A percentile compares a stretch with the other conserved stretches of the same genome.
Conservation (phyloP, 2,888 invertebrate genomes). For the Leptopilina syphax region DNA sequence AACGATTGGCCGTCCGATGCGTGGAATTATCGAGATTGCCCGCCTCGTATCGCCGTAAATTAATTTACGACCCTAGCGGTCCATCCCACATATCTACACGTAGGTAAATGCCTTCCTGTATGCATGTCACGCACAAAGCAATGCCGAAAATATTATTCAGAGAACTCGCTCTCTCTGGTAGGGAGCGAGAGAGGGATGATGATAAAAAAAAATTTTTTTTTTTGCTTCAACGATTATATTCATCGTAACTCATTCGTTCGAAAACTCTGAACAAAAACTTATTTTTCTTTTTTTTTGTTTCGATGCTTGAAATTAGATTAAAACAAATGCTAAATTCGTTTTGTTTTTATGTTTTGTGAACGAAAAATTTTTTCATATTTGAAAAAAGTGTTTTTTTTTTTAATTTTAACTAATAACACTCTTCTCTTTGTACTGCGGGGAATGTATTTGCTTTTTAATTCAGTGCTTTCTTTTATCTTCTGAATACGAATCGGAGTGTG, state of each 20-base stretch:
- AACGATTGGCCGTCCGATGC: conserved; percentile 35
- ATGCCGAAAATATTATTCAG: conserved; percentile 24
- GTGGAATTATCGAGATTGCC: conserved; percentile 43
- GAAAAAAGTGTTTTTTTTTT: no score
- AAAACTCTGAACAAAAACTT: conserved; percentile 31
- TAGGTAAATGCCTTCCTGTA: conserved; percentile 18
- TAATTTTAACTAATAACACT: background rate
- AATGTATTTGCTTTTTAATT: conserved; percentile 14
- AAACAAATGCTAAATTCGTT: conserved; percentile 13
- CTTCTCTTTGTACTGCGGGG: background rate
- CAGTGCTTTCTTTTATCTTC: conserved; percentile 1
- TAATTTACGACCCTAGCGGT: conserved; percentile 36
- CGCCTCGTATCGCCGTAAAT: conserved; percentile 35
- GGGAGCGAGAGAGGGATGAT: no score
- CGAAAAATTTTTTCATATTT: no score
- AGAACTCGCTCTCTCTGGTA: background rate
- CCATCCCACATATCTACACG: conserved; percentile 37
- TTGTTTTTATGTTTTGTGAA: background rate
- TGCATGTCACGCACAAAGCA: conserved; percentile 27
- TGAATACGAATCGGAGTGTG: conserved; percentile 1
- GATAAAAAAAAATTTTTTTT: background rate
- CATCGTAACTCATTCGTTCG: conserved; percentile 32
- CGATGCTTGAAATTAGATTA: conserved; percentile 23
- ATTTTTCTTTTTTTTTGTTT: conserved; percentile 33
- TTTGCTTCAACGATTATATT: conserved; percentile 30